These are phyloP conservation scores for Distichodus sexfasciatus DNA, from an alignment of 2,797 vertebrate species.

Conservation along the genomic window DNA sequence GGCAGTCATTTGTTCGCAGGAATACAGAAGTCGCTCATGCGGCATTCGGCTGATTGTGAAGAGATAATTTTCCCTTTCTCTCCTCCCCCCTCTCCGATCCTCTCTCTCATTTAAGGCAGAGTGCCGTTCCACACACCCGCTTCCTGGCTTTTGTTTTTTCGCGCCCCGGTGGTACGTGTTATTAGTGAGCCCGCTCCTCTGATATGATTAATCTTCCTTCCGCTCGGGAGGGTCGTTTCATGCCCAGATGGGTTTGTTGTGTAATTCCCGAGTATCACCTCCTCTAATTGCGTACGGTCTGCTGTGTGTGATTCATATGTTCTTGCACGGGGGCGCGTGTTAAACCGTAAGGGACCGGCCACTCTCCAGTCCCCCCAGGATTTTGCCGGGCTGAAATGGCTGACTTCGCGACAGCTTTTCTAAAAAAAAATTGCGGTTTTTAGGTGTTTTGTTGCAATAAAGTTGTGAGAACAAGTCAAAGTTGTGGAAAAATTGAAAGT, in stretches of 20 bases:
- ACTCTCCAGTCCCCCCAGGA: too few species aligned
- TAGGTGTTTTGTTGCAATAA: too few species aligned
- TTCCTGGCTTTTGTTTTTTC: conserved; percentile 63
- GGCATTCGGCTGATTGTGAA: conserved; percentile 59
- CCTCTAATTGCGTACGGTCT: conserved; percentile 26
- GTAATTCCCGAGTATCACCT: conserved; percentile 26
- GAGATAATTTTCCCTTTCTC: conserved; percentile 58
- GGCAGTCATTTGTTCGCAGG: conserved; percentile 62
- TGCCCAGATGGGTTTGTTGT: conserved; percentile 31
- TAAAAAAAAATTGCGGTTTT: too few species aligned
- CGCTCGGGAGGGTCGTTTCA: conserved; percentile 28
- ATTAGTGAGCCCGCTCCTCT: conserved; percentile 32
- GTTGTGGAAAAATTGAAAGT: too few species aligned
- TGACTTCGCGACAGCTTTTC: too few species aligned
- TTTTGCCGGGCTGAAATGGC: too few species aligned
- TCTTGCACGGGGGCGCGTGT: background rate
- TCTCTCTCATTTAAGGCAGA: conserved; percentile 47
- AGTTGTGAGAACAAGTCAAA: too few species aligned
- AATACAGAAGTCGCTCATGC: conserved; percentile 67
- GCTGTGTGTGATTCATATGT: background rate
- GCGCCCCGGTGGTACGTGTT: conserved; percentile 33
- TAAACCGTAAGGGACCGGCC: background rate
- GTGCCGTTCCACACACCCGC: conserved; percentile 49
- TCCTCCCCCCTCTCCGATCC: conserved; percentile 10
- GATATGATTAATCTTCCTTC: conserved; percentile 43